Base-by-base conservation (phyloP, 1,140 invertebrate species). In the Pristionchus pacificus region DNA sequence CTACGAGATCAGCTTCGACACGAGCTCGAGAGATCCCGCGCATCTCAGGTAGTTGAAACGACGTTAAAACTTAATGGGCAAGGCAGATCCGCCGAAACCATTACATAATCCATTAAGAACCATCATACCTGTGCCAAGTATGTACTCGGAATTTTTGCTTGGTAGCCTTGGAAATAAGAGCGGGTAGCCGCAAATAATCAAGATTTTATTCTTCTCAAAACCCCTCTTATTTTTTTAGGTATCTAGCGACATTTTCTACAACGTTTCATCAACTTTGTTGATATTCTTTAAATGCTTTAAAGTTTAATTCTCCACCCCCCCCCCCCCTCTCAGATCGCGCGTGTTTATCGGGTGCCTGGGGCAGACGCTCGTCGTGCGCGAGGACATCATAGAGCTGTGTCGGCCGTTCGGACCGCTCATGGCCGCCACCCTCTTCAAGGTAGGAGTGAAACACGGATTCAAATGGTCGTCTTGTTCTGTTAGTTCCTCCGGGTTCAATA, bases 301-400 rank as follows among this genome's bases (percentile, higher is more conserved):
- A 28, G 6, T 1, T 59, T 68, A 2, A 24, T 60, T 68, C 13
- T 59, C n/a, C n/a, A n/a, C n/a, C n/a, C n/a, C n/a, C n/a, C n/a
- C n/a, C n/a, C n/a, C n/a, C n/a, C n/a, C n/a, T 49, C 19, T 49
- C 38, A 61, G 71, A 68, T 65, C 71, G n/a, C 71, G 71, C 32
- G 65, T 73, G 14, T 73, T 73, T 49, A 69, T 73, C 15, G 71
- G 71, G 31, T 68, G 68, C 66, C 59, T 73, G 33, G 62, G 38
- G 19, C 33, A 57, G 10, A 66, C 55, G 1, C 59, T 49, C 27
- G 60, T 73, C 33, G 68, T 62, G 15, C 57, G 71, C 1, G 71
- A 73, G 29, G 71, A 73, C 49, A 55, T 73, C 3, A 73, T 73
- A n/a, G 67, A 73, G 31, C 29, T 73, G 59, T 73, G 60, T 49